A percentile compares a stretch with the other conserved stretches of the same genome.
phyloP scores from a whole-genome alignment of 2,797 vertebrate genomes.

The Bradypodion pumilum region DNA sequence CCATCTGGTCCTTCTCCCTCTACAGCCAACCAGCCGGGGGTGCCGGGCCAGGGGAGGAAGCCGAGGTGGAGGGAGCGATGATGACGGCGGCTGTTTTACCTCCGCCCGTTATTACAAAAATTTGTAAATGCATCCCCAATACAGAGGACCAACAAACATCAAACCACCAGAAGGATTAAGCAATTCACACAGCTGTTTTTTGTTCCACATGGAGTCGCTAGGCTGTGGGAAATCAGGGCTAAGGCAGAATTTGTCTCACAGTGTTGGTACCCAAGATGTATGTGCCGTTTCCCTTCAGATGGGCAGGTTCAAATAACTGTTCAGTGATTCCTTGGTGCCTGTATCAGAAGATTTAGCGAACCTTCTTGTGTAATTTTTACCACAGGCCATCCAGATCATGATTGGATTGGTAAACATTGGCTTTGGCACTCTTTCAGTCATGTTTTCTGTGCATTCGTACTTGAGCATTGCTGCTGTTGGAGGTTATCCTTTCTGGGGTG shows the following conservation, averaged over 20 bases:
- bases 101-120: not conserved
- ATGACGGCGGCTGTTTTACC: too few relatives aligned
- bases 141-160: not conserved
- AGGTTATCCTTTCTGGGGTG: conserved; percentile 4
- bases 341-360: not conserved
- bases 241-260: not conserved
- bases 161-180: not conserved
- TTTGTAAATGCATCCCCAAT: not conserved
- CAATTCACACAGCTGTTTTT: not conserved
- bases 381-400: conserved; percentile 14
- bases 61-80: too few relatives aligned
- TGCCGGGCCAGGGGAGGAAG: too few relatives aligned
- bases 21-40: too few relatives aligned
- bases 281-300: not conserved
- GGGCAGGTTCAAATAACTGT: not conserved
- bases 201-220: not conserved
- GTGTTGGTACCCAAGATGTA: not conserved
- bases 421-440: not conserved
- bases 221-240: not conserved
- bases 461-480: not conserved
- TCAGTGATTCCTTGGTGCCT: not conserved
- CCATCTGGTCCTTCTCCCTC: too few relatives aligned
- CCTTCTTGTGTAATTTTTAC: not conserved
- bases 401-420: not conserved
- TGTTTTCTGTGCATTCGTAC: not conserved